Evolutionary conservation across 2,888 invertebrate genomes (phyloP).

Genomic region (Danaus chrysippus): DNA sequence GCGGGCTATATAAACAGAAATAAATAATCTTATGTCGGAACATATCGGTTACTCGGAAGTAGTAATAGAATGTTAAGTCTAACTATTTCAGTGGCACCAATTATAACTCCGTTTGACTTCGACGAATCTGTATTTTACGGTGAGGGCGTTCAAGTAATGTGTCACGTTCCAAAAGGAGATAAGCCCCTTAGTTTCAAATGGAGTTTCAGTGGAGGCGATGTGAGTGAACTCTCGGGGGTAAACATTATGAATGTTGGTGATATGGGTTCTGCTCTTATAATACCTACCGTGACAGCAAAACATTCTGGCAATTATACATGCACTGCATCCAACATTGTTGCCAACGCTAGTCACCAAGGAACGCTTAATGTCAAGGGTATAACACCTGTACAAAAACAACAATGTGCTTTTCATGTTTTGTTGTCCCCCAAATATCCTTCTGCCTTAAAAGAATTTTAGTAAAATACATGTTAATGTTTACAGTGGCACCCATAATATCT

Average conservation of each 20-base stretch:
- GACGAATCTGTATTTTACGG: conserved; percentile 77
- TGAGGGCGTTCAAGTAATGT: conserved; percentile 79
- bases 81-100: conserved; percentile 77
- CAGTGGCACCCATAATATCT: conserved; percentile 81
- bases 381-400: conserved; percentile 48
- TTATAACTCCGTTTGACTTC: conserved; percentile 80
- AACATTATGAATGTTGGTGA: conserved; percentile 82
- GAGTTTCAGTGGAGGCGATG: conserved; percentile 83
- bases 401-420: conserved; percentile 53
- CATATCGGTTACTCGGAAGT: not conserved
- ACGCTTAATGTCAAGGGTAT: conserved; percentile 83
- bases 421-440: conserved; percentile 36
- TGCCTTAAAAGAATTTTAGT: conserved; percentile 28
- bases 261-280: conserved; percentile 82
- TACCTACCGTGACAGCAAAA: conserved; percentile 83
- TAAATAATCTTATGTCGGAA: not conserved
- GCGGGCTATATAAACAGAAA: conserved; percentile 62
- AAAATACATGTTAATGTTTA: conserved; percentile 43
- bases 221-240: conserved; percentile 78
- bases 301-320: conserved; percentile 85
- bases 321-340: conserved; percentile 81
- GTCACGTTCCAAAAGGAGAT: conserved; percentile 83
- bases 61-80: not conserved
- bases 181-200: conserved; percentile 86
- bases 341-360: conserved; percentile 79